Conservation (phyloP, 2,888 invertebrate genomes). For the Nebria salina region DNA sequence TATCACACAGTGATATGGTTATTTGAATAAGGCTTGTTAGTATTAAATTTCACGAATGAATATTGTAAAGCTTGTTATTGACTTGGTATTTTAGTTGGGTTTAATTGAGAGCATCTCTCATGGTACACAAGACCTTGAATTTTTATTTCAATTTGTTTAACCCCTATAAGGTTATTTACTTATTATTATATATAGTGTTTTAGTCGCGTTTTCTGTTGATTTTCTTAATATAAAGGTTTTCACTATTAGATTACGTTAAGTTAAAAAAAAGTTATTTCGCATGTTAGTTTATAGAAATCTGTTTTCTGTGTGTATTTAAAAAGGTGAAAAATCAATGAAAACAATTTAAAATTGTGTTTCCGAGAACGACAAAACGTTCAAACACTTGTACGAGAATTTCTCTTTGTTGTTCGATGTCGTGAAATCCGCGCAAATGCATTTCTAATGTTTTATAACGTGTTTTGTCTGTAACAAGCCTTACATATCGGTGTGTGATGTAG, state of each 20-base stretch:
- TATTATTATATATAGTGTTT: too few relatives aligned
- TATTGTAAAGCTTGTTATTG: slow-evolving; percentile 1
- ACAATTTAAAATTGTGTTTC: neutral
- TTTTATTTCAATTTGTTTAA: neutral
- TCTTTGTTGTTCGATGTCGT: slow-evolving; percentile 4
- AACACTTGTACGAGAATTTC: slow-evolving; percentile 15
- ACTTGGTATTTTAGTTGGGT: neutral
- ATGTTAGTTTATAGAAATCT: too few relatives aligned
- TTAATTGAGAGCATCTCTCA: neutral
- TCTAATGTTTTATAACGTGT: neutral
- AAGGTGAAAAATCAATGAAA: neutral
- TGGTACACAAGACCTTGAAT: neutral
- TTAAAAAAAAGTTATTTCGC: too few relatives aligned
- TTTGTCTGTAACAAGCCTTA: slow-evolving; percentile 24
- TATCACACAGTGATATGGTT: neutral
- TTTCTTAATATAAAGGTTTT: too few relatives aligned
- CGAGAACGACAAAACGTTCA: neutral
- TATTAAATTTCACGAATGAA: neutral
- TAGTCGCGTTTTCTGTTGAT: too few relatives aligned
- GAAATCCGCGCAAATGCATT: neutral
- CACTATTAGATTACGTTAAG: too few relatives aligned
- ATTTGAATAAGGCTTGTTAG: slow-evolving; percentile 1
- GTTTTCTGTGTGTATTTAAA: too few relatives aligned
- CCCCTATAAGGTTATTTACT: neutral
- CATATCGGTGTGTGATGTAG: neutral